Evolutionary conservation across 2,113 vertebrate species (phyloP).

Genomic region (Bothrops jararaca): DNA sequence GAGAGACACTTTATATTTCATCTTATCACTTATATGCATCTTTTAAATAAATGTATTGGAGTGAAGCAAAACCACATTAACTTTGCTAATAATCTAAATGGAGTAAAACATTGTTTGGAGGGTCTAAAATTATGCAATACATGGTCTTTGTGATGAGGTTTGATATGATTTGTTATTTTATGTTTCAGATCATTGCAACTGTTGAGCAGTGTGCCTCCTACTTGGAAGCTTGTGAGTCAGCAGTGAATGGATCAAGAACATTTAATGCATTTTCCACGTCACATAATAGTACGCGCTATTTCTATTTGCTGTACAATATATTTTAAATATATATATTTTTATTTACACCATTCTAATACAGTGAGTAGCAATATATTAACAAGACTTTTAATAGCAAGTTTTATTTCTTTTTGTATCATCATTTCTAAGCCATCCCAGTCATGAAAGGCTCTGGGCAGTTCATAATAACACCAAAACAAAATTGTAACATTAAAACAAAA

Average conservation of each 20-base stretch:
- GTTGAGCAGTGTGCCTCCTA: conserved; percentile 86
- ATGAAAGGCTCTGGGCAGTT: not conserved
- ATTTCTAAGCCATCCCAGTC: not conserved
- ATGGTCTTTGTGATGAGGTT: not conserved
- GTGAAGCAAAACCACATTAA: not conserved
- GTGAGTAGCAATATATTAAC: not conserved
- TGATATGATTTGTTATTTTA: conserved; percentile 16
- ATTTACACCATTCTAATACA: not conserved
- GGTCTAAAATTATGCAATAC: not conserved
- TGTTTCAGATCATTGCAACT: conserved; percentile 77
- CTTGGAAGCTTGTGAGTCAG: conserved; percentile 73
- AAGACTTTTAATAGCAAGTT: not conserved
- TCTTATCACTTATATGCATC: not conserved
- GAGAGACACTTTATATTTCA: not conserved
- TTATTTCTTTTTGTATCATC: not conserved
- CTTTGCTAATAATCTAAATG: not conserved
- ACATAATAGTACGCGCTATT: conserved; percentile 66
- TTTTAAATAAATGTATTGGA: not conserved
- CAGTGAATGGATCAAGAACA: conserved; percentile 52
- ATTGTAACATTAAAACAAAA: not conserved
- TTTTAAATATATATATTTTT: not conserved
- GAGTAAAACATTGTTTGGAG: not conserved
- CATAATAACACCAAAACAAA: not conserved
- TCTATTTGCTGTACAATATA: not conserved
- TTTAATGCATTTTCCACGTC: conserved; percentile 53